Evolutionary conservation across 2,113 vertebrate species (phyloP).

Genomic region (Todiramphus chloris): DNA sequence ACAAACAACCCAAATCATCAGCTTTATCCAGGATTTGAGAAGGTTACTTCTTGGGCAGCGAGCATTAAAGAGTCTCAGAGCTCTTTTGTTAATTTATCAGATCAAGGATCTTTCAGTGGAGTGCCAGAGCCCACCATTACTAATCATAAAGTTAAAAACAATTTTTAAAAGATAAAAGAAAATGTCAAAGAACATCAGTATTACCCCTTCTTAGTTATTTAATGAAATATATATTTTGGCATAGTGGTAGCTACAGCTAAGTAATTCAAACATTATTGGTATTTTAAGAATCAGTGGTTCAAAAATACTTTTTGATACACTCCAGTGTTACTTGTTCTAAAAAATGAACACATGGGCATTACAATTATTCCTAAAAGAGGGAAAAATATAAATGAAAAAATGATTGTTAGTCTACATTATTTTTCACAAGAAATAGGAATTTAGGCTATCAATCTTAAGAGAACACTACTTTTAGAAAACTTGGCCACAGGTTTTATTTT

Average conservation of each 20-base stretch:
- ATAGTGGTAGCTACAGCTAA: neutral
- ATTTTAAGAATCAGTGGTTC: neutral
- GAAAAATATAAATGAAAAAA: neutral
- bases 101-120: neutral
- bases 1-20: neutral
- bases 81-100: neutral
- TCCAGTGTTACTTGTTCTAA: neutral
- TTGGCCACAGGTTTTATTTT: neutral
- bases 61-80: neutral
- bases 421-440: neutral
- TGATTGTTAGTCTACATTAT: neutral
- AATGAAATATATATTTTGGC: neutral
- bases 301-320: neutral
- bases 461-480: neutral
- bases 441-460: neutral
- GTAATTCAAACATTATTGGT: neutral
- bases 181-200: neutral
- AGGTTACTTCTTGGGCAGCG: accelerated
- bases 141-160: neutral
- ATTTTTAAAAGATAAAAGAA: neutral
- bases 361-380: neutral
- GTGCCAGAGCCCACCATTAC: neutral
- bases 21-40: neutral
- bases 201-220: neutral
- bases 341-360: neutral